Conservation (phyloP, 2,888 invertebrate genomes). For the Eurytoma adleriae region DNA sequence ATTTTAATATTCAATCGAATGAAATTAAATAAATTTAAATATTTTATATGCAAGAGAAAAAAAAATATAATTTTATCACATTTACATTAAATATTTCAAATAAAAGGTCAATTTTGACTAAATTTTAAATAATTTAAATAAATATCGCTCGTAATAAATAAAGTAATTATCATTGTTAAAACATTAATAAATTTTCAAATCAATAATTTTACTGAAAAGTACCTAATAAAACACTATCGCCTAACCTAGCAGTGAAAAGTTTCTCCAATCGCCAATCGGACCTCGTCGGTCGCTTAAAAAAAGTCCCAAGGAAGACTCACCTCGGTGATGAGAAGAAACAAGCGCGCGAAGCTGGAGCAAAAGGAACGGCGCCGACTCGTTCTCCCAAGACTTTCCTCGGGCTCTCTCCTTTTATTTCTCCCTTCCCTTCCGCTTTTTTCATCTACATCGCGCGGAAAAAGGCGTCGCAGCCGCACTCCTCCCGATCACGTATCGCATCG, state of each 20-base stretch:
- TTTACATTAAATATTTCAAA: no score
- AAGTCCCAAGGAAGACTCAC: constrained; percentile 13
- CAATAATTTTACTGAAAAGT: no score
- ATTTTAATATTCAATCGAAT: no score
- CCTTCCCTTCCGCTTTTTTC: background rate
- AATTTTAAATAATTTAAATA: no score
- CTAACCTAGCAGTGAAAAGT: background rate
- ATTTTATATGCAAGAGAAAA: no score
- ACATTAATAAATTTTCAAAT: no score
- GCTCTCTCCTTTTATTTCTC: background rate
- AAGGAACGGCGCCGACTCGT: background rate
- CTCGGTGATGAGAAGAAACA: constrained; percentile 5
- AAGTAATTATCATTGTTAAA: no score
- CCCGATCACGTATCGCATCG: constrained; percentile 51
- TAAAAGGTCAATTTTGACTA: no score
- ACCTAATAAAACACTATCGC: no score
- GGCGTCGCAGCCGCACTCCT: constrained; percentile 14
- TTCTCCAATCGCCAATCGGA: constrained; percentile 13
- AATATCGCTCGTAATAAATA: no score
- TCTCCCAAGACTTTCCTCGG: background rate
- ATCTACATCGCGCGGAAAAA: constrained; percentile 21
- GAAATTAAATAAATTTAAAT: no score
- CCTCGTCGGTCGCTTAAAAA: background rate
- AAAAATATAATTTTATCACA: no score
- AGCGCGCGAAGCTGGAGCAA: background rate